A percentile compares a stretch with the other conserved stretches of the same genome.
phyloP scores from a whole-genome alignment of 2,113 vertebrate species.

The Corythoichthys haematopterus region DNA sequence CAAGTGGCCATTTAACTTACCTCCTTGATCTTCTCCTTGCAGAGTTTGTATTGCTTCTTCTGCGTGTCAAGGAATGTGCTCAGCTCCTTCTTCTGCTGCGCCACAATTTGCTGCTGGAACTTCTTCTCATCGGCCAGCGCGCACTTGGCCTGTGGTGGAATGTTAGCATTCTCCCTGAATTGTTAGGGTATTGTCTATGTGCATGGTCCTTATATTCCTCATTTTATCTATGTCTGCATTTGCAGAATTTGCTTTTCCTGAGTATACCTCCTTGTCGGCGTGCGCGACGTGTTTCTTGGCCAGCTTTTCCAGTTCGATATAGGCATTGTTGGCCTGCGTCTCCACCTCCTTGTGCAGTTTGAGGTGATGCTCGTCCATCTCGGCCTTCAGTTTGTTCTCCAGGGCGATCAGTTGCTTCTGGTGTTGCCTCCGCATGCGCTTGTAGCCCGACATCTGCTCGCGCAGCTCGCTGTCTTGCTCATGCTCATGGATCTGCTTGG shows the following conservation, averaged over 20 bases:
- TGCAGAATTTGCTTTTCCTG: background rate
- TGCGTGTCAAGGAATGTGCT: slow-evolving; percentile 98
- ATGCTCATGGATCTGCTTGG: slow-evolving; percentile 99
- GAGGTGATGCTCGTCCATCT: slow-evolving; percentile 99
- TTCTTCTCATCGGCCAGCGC: slow-evolving; percentile 90
- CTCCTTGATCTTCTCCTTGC: slow-evolving; percentile 99
- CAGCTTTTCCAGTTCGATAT: slow-evolving; percentile 99
- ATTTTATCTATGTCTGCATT: background rate
- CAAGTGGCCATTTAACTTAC: slow-evolving; percentile 41
- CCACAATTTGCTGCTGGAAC: slow-evolving; percentile 98
- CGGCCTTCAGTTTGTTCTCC: slow-evolving; percentile 99
- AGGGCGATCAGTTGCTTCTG: slow-evolving; percentile 99
- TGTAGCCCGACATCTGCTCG: slow-evolving; percentile 99
- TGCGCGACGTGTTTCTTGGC: slow-evolving; percentile 92
- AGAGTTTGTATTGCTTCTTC: slow-evolving; percentile 99
- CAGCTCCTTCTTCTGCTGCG: slow-evolving; percentile 98
- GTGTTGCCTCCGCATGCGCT: slow-evolving; percentile 99
- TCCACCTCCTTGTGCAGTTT: slow-evolving; percentile 99
- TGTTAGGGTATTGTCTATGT: background rate
- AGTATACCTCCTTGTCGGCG: slow-evolving; percentile 86
- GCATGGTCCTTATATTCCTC: background rate
- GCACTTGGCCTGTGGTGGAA: no score
- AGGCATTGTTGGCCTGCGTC: slow-evolving; percentile 98
- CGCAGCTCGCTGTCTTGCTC: slow-evolving; percentile 99
- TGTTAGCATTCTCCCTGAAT: no score